Base-by-base conservation (phyloP, 2,797 vertebrate species). In the Petrocephalus sullivani region DNA sequence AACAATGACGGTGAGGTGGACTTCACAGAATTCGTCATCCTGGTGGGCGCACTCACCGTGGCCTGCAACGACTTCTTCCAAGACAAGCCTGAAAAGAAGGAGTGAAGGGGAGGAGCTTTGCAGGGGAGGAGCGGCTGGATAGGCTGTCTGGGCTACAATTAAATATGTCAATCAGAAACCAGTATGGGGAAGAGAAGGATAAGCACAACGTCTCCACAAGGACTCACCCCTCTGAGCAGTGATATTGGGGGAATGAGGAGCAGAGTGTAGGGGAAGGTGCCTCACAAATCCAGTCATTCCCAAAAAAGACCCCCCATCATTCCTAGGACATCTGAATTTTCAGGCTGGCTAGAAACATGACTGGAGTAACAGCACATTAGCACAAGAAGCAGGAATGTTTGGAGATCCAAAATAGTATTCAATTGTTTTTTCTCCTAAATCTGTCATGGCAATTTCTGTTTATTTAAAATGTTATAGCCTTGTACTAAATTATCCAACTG, bases 21-120 rank as follows among this genome's bases (percentile, higher is more conserved):
- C 94, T 96, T 96, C 94, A 96, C 96, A 10, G 96, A 96, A 94
- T 96, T 96, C 93, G 96, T 96, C 92, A 99, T 98, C 82, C 95
- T 99, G 53, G 98, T 99, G 0, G 98, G 98, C 6, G 98, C 98
- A 89, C 94, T 99, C 21, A 99, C 98, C 0, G 98, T 99, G 93
- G 98, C 96, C 97, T 99, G 96, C 96, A 98, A 93, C 90, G 97
- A 94, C 97, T 99, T 97, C 97, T 98, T 92, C 89, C 91, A 98
- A 0, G 92, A 97, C n/a, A 98, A 98, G 94, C 96, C 97, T 81
- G 96, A 96, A 95, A 92, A 94, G 87, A 95, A 91, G 88, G 91
- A 91, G 88, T 91, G 83, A 89, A 88, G 54, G 56, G 67, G 33
- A 46, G 21, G 54, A 37, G n/a, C 53, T 49, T 28, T 64, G 86